Evolutionary conservation across 1,140 invertebrate species (phyloP).

Genomic region (Zaprionus ornatus): DNA sequence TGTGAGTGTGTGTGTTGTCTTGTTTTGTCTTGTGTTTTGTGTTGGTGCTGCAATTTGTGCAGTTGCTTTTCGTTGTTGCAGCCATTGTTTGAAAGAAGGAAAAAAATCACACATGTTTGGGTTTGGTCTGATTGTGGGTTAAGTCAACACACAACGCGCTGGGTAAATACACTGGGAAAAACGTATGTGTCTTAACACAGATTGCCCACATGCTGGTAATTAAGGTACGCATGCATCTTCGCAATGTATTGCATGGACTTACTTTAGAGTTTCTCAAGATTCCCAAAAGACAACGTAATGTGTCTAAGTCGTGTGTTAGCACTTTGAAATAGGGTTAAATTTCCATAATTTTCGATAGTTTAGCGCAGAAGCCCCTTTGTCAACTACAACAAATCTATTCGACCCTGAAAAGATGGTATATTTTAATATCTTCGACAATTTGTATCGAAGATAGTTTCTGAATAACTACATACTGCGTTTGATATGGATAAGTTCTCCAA

Average conservation of each 20-base stretch:
- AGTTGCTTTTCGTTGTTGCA: constrained; percentile 19
- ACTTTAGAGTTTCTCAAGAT: neutral
- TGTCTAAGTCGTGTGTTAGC: neutral
- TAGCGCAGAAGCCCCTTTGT: neutral
- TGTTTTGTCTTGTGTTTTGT: constrained; percentile 26
- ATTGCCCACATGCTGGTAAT: neutral
- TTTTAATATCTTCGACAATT: neutral
- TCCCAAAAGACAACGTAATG: neutral
- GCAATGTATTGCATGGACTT: neutral
- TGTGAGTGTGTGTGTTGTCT: constrained; percentile 25
- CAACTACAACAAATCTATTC: neutral
- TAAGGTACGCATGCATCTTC: neutral
- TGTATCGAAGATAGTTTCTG: neutral
- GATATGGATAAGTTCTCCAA: too few species aligned
- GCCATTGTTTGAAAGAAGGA: constrained; percentile 26
- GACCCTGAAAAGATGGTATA: neutral
- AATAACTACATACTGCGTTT: neutral
- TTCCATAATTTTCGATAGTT: neutral
- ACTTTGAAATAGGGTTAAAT: neutral
- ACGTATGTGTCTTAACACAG: constrained; percentile 3
- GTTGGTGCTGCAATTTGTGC: constrained; percentile 60
- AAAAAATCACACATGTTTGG: constrained; percentile 68
- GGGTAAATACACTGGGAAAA: constrained; percentile 61
- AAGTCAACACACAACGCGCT: constrained; percentile 50
- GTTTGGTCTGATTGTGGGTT: constrained; percentile 65